Conservation (phyloP, 2,113 vertebrate genomes). For the Hippocampus mohnikei region DNA sequence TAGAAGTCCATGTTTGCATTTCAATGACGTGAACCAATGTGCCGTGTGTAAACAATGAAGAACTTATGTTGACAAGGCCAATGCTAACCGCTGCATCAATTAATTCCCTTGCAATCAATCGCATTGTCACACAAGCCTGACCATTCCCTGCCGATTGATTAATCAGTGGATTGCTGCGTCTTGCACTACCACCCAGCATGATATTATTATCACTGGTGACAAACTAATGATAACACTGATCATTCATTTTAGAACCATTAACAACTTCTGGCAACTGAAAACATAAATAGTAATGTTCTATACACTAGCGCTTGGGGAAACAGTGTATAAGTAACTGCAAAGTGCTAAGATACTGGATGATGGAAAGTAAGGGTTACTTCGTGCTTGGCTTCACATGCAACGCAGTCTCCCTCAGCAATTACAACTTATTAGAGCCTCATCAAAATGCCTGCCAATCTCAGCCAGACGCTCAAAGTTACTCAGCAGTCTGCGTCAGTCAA, state of each 20-base stretch:
- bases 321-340: neutral
- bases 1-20: no score
- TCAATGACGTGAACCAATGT: no score
- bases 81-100: no score
- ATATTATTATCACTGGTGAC: neutral
- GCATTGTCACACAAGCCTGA: neutral
- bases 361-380: conserved; percentile 1
- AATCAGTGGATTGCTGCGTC: neutral
- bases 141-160: no score
- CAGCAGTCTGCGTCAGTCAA: conserved; percentile 10
- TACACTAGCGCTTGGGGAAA: neutral
- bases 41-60: no score
- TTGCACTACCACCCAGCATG: neutral
- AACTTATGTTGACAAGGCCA: no score
- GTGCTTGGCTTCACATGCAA: conserved; percentile 13
- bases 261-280: neutral
- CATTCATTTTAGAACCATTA: neutral
- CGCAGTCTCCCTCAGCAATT: neutral
- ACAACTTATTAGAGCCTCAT: conserved; percentile 1
- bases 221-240: neutral
- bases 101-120: neutral
- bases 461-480: conserved; percentile 12
- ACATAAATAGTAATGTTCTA: neutral
- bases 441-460: conserved; percentile 18
- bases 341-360: neutral